Evolutionary conservation across 1,140 invertebrate genomes (phyloP).

Genomic region (Papilio machaon): DNA sequence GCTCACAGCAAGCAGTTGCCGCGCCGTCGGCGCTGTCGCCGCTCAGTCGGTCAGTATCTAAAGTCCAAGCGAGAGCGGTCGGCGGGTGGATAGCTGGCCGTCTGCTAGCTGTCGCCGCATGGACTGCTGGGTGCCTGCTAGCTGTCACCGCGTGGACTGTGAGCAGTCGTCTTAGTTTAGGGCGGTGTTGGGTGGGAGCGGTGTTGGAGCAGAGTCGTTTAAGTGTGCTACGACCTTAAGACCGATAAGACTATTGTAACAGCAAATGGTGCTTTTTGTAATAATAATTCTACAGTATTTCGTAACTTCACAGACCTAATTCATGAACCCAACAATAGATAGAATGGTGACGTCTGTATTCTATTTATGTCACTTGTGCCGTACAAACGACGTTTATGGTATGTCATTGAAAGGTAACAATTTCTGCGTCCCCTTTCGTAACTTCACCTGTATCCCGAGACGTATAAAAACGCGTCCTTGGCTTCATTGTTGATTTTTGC

Average conservation of each 20-base stretch:
- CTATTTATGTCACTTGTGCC: constrained; percentile 45
- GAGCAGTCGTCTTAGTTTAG: too few relatives aligned
- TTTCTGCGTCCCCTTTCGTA: constrained; percentile 58
- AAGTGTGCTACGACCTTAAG: too few relatives aligned
- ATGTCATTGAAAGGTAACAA: constrained; percentile 45
- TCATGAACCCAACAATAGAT: constrained; percentile 42
- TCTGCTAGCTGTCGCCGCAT: too few relatives aligned
- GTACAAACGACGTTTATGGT: constrained; percentile 39
- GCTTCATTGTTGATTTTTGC: constrained; percentile 74
- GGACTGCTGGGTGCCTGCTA: too few relatives aligned
- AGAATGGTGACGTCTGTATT: constrained; percentile 36
- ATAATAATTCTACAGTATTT: not conserved
- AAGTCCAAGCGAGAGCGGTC: too few relatives aligned
- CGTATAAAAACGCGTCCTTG: constrained; percentile 79
- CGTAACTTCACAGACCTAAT: not conserved
- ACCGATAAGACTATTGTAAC: not conserved
- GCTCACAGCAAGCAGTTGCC: too few relatives aligned
- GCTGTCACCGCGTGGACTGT: too few relatives aligned
- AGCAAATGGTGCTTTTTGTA: constrained; percentile 14
- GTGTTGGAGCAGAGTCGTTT: too few relatives aligned
- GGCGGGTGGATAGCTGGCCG: too few relatives aligned
- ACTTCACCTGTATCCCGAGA: constrained; percentile 74
- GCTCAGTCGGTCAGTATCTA: too few relatives aligned
- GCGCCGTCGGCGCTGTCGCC: too few relatives aligned
- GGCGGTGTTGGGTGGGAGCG: too few relatives aligned